These are phyloP conservation scores for Rhopalosiphum maidis DNA, from an alignment of 1,140 invertebrate species.

Conservation along the genomic window DNA sequence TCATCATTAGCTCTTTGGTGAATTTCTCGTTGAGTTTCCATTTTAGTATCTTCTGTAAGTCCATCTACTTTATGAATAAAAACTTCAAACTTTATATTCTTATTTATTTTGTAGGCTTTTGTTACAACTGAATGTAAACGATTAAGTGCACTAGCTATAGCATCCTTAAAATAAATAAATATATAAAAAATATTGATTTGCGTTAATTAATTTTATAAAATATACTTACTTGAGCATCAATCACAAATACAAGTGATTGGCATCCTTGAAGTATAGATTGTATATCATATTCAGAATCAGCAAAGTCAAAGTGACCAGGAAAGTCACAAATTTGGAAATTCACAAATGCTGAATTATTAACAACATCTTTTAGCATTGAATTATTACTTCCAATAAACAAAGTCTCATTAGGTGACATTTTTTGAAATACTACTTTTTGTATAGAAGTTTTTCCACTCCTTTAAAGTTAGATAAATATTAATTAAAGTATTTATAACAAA, in stretches of 20 bases:
- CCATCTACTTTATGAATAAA: slow-evolving; percentile 99
- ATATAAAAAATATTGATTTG: not conserved
- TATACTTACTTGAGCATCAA: slow-evolving; percentile 90
- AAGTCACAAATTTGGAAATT: slow-evolving; percentile 99
- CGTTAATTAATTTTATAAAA: not conserved
- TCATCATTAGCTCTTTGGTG: slow-evolving; percentile 96
- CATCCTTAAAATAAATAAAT: slow-evolving; percentile 72
- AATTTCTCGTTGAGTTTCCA: slow-evolving; percentile 97
- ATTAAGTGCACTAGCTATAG: slow-evolving; percentile 94
- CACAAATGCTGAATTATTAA: slow-evolving; percentile 97
- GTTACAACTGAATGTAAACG: slow-evolving; percentile 92
- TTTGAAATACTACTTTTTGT: slow-evolving; percentile 99
- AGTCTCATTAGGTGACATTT: slow-evolving; percentile 99
- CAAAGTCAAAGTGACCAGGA: slow-evolving; percentile 97
- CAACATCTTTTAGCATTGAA: slow-evolving; percentile 98
- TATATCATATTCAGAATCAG: slow-evolving; percentile 94
- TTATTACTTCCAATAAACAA: slow-evolving; percentile 98
- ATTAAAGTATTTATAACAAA: not conserved
- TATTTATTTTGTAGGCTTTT: slow-evolving; percentile 95
- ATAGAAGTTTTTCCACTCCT: slow-evolving; percentile 99
- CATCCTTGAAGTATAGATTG: slow-evolving; percentile 94
- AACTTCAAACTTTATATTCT: slow-evolving; percentile 96
- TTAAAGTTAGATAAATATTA: slow-evolving; percentile 60
- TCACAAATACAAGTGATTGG: slow-evolving; percentile 97
- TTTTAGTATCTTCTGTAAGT: slow-evolving; percentile 97